Percentiles rank a stretch among this genome's conserved stretches.
These are phyloP conservation scores for Eristalis intricaria DNA, from an alignment of 2,888 invertebrate species.

Conservation along the genomic window DNA sequence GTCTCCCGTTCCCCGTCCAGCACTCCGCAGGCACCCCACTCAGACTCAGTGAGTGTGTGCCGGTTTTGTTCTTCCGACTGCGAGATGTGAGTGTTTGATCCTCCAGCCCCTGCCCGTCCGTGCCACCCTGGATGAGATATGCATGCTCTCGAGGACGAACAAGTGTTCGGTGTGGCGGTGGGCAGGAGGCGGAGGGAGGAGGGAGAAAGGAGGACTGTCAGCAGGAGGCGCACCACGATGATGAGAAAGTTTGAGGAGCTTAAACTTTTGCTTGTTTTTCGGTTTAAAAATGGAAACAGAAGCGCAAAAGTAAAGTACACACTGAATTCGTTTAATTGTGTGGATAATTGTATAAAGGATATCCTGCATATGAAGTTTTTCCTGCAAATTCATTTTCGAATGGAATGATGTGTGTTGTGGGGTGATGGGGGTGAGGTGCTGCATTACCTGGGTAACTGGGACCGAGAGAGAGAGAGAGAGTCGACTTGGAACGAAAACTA, in stretches of 20 bases:
- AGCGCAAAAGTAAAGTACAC: conserved; percentile 70
- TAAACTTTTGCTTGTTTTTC: conserved; percentile 71
- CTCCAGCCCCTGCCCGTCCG: not conserved
- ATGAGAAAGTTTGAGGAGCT: conserved; percentile 64
- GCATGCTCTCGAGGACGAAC: not conserved
- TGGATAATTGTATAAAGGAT: conserved; percentile 68
- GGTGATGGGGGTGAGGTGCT: too few relatives aligned
- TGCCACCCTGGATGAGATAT: not conserved
- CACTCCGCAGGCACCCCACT: not conserved
- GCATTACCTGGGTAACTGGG: not conserved
- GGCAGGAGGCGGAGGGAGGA: too few relatives aligned
- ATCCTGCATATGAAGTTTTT: conserved; percentile 36
- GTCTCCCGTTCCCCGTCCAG: not conserved
- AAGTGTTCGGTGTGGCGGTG: not conserved
- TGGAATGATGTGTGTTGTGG: not conserved
- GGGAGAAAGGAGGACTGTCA: not conserved
- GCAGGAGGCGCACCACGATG: conserved; percentile 20
- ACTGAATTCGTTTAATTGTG: conserved; percentile 71
- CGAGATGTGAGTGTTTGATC: not conserved
- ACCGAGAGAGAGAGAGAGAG: not conserved
- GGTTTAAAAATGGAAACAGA: conserved; percentile 69
- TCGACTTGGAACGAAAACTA: too few relatives aligned
- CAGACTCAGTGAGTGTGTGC: not conserved
- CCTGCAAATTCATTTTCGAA: not conserved
- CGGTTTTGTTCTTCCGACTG: conserved; percentile 10